A percentile compares a stretch with the other conserved stretches of the same genome.
These are phyloP conservation scores for Lanius collurio DNA, from an alignment of 2,113 vertebrate genomes.

Conservation along the genomic window DNA sequence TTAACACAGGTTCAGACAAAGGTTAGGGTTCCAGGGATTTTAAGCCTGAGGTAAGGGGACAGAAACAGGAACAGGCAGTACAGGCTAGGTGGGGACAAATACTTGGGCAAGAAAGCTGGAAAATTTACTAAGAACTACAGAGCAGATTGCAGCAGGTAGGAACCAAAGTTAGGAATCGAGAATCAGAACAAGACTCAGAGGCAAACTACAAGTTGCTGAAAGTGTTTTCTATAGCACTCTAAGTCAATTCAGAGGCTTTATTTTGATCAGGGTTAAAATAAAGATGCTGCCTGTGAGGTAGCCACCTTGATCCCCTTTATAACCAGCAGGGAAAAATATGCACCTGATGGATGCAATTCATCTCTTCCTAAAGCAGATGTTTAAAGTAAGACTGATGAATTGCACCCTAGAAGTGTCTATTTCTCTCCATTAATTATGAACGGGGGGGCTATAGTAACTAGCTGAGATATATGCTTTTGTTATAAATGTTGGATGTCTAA, in stretches of 20 bases:
- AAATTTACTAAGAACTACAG: neutral
- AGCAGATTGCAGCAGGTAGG: neutral
- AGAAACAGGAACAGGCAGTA: neutral
- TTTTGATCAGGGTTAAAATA: neutral
- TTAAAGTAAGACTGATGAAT: constrained; percentile 64
- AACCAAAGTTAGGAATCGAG: neutral
- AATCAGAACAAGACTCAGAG: neutral
- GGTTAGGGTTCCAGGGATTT: neutral
- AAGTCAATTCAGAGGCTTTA: neutral
- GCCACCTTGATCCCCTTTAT: neutral
- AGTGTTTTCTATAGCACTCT: neutral
- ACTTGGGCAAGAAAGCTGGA: neutral
- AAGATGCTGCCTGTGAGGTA: neutral
- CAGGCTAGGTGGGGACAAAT: neutral
- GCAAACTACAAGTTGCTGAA: neutral
- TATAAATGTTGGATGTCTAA: constrained; percentile 43
- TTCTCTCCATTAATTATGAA: constrained; percentile 61
- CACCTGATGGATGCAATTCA: neutral
- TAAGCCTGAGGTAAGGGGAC: neutral
- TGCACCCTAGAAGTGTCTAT: constrained; percentile 26
- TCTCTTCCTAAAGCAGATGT: constrained; percentile 56
- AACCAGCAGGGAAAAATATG: neutral
- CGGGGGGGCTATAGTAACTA: neutral
- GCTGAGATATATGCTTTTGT: constrained; percentile 32
- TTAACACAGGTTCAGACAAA: neutral